Conservation (phyloP, 1,140 invertebrate species). For the Drosophila bipectinata region DNA sequence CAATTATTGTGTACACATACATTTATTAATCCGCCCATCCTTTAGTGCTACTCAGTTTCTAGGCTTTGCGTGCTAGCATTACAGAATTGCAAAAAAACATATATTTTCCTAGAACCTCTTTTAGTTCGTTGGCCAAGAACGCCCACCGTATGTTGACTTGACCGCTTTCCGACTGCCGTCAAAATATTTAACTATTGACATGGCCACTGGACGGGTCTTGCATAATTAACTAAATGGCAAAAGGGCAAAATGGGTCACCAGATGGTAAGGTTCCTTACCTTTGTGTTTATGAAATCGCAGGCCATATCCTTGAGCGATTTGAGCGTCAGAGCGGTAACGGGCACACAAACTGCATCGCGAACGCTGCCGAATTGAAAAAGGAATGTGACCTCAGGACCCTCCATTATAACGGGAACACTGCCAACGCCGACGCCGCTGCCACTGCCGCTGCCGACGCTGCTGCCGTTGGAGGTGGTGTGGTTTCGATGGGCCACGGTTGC, state of each 20-base stretch:
- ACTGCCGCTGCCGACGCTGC: constrained; percentile 29
- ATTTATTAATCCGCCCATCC: constrained; percentile 59
- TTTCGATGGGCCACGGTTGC: constrained; percentile 72
- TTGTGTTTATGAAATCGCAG: constrained; percentile 96
- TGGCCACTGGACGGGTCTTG: constrained; percentile 24
- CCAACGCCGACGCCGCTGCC: constrained; percentile 52
- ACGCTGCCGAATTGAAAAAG: constrained; percentile 97
- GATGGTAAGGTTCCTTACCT: constrained; percentile 86
- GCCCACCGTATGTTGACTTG: constrained; percentile 38
- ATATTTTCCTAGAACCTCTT: not conserved
- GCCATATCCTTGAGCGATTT: constrained; percentile 96
- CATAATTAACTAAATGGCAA: constrained; percentile 57
- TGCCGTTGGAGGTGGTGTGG: constrained; percentile 54
- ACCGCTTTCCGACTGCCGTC: constrained; percentile 47
- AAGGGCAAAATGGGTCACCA: constrained; percentile 32
- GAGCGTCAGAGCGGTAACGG: constrained; percentile 91
- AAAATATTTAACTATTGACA: constrained; percentile 49
- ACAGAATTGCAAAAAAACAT: not conserved
- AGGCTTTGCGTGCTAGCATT: not conserved
- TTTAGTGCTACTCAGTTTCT: not conserved
- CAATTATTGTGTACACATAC: constrained; percentile 69
- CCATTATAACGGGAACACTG: constrained; percentile 85
- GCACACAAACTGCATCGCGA: constrained; percentile 94
- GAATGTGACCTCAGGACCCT: constrained; percentile 93
- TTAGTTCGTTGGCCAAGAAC: not conserved